Evolutionary conservation across 2,888 invertebrate genomes (phyloP).

Genomic region (Sepiola atlantica): DNA sequence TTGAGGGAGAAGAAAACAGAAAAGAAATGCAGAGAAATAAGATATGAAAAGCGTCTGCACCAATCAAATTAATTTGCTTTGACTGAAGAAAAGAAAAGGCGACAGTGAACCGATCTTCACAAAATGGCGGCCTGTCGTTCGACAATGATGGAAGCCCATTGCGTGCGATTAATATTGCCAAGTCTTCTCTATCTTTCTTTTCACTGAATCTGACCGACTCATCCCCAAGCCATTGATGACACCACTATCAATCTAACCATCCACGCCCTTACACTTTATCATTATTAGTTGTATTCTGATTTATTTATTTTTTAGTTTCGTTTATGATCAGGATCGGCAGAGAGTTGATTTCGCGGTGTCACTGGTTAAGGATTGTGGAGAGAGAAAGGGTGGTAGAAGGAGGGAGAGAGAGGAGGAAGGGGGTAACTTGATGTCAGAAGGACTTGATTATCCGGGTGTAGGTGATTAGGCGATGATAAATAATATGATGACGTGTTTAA

Average conservation of each 20-base stretch:
- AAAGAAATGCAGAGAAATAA: not conserved
- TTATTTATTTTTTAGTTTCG: not conserved
- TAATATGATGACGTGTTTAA: not conserved
- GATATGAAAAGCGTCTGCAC: not conserved
- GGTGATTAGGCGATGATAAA: not conserved
- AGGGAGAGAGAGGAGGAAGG: not conserved
- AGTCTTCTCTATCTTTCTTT: not conserved
- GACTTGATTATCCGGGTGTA: not conserved
- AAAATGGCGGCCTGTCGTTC: not conserved
- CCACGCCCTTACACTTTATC: not conserved
- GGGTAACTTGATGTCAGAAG: not conserved
- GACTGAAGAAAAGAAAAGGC: not conserved
- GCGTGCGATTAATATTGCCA: not conserved
- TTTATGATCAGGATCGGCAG: not conserved
- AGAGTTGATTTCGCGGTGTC: not conserved
- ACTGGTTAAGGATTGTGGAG: not conserved
- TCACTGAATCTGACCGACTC: not conserved
- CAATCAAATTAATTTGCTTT: slow-evolving; percentile 32
- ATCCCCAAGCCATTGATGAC: not conserved
- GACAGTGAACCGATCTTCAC: not conserved
- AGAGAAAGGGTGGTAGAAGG: too few relatives aligned
- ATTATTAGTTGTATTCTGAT: not conserved
- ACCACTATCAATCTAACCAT: not conserved
- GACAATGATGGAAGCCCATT: slow-evolving; percentile 8
- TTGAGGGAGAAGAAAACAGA: not conserved